A percentile compares a stretch with the other conserved stretches of the same genome.
phyloP scores from a whole-genome alignment of 2,888 invertebrate species.

The Melanotus villosus region DNA sequence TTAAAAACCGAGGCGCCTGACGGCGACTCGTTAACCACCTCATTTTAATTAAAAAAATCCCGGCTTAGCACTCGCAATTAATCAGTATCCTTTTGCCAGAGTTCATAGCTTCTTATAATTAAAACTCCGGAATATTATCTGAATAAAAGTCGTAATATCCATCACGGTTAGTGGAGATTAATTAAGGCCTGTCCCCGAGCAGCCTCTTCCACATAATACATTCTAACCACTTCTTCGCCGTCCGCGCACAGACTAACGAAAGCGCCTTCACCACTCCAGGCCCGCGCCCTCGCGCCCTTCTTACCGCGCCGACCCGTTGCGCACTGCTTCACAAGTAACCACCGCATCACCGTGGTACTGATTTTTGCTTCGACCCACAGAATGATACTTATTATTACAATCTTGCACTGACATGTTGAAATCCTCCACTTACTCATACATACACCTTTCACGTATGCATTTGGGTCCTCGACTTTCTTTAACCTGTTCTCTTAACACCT shows the following conservation, averaged over 20 bases:
- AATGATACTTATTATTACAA: constrained; percentile 54
- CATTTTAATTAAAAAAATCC: constrained; percentile 37
- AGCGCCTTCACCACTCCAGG: constrained; percentile 69
- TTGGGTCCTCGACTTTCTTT: background rate
- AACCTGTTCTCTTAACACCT: background rate
- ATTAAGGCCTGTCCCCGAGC: constrained; percentile 34
- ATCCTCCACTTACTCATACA: constrained; percentile 10
- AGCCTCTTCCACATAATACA: constrained; percentile 29
- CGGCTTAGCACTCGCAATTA: constrained; percentile 22
- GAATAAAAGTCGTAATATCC: constrained; percentile 24
- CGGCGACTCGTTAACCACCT: constrained; percentile 26
- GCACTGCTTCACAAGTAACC: constrained; percentile 68
- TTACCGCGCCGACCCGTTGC: constrained; percentile 68
- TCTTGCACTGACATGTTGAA: constrained; percentile 30
- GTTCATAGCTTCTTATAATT: constrained; percentile 30
- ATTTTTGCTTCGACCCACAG: constrained; percentile 62
- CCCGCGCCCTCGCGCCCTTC: constrained; percentile 72
- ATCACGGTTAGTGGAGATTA: constrained; percentile 41
- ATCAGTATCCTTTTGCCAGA: constrained; percentile 25
- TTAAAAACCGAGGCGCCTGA: constrained; percentile 27
- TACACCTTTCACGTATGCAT: background rate
- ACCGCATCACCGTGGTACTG: constrained; percentile 66
- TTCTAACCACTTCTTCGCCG: constrained; percentile 46
- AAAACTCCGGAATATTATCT: constrained; percentile 29
- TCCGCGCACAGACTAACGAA: constrained; percentile 67